Evolutionary conservation across 2,888 invertebrate genomes (phyloP), one percentile per base, ranked within the genome.

Genomic region (Aleiodes alternator): DNA sequence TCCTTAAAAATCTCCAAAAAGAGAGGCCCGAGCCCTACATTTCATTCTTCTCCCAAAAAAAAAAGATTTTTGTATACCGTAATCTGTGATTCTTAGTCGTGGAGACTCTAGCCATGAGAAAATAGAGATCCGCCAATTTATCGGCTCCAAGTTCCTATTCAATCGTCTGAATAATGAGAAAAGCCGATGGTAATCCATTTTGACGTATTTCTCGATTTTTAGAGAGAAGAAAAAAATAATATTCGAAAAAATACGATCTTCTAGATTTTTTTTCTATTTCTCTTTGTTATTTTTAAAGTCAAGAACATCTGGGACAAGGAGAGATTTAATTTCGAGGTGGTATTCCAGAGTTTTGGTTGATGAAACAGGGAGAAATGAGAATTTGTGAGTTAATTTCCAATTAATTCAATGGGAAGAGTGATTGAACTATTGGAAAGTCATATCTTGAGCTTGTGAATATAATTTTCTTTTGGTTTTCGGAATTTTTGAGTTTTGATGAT

Each of bases 1-100:
- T 23, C 23, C 57, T 57, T 8, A 12, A 61, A 53, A 69, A 43
- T 61, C 69, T 74, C 50, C 16, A 61, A 51, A 74, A 74, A 69
- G 59, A 59, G 23, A 23, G 23, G 48, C 34, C 16, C 64, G 6
- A 57, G 69, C 61, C 16, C 57, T 51, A 53, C 74, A 74, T 79
- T 83, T 48, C 38, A 38, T 64, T 64, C 38, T 64, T 64, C 64
- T 43, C 43, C 23, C 23, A 23, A 23, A 48, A 64, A 43, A 43
- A 43, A 43, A 11, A 43, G 11, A 43, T 43, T 64, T 61, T 64
- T 48, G 16, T 43, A 64, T 43, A 43, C 43, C 78, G 76, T 87
- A 85, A 87, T 87, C 87, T 82, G 83, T 83, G 86, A 87, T 87
- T 84, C 83, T 85, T 83, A 77, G 80, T 71, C 80, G 70, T 78